Base-by-base conservation (phyloP, 1,140 invertebrate species). In the Pectinophora gossypiella region DNA sequence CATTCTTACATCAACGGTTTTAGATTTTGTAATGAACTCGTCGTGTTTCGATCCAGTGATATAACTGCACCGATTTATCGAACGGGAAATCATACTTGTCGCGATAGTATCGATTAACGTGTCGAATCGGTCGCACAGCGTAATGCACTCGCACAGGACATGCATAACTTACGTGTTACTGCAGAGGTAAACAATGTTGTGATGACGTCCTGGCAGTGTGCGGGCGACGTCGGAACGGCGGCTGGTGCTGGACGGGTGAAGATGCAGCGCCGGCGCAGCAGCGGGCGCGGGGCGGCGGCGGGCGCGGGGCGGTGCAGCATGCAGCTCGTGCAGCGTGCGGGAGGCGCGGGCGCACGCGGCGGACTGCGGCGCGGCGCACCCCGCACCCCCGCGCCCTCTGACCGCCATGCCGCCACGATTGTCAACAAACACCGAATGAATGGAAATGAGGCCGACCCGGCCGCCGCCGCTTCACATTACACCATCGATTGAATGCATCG, bases 401-500 rank as follows among this genome's bases (percentile, higher is more conserved):
- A 68, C 61, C 65, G 65, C 68, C 51, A 65, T 61, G 62, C 63
- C 65, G 55, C 54, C 59, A 61, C 57, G 61, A 72, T 75, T 81
- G 73, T 79, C 81, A 83, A 85, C 76, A 77, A 75, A 73, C 71
- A 75, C 60, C 69, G 60, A 79, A 77, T 81, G 72, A 85, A 85
- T 85, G 81, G 77, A 79, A 83, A 78, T 75, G 64, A 81, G 66
- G 67, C 63, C 68, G 70, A 20, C 59, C 55, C 53, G 66, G 67
- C 63, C 68, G 70, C 23, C 59, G 57, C 53, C 51, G 64, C 60
- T 58, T 54, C 53, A 55, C 54, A 51, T 42, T 57, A 51, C 56
- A 52, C 21, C 23, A 47, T 50, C 48, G 51, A 54, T 47, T 35
- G 20, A 40, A 48, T 38, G 23, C 45, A 44, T 18, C 36, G 36